Evolutionary conservation across 23 tunicate species (phyloP), one percentile per base, ranked within the genome.

Genomic region (Ciona savignyi): DNA sequence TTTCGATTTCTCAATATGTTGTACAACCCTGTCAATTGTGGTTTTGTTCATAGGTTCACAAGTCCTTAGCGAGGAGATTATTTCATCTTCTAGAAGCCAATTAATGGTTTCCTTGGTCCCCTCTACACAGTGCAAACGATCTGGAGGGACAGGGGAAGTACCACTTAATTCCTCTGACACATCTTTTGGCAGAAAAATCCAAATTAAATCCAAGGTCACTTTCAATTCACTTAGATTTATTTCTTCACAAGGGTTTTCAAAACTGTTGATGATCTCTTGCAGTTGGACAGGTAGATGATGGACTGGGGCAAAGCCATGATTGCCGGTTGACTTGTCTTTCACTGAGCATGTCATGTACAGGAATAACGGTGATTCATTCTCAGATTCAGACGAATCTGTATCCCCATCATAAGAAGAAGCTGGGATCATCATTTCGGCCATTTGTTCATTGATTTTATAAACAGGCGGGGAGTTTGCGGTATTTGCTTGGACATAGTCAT

Each of bases 1-100:
- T 28, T 70, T 29, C 2, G 75, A 35, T 11, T 65, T 63, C 29
- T 71, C 34, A 31, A 91, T 69, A 32, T 91, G 97, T 2, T 75
- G 22, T 0, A 82, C 49, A 15, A 80, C 87, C 76, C 74, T 70
- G n/a, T 80, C 87, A 49, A 91, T 66, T 15, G 83, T 85, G 0
- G 66, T 20, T 28, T 60, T 66, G 65, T 67, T 78, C 32, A 84
- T 81, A 9, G 83, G 78, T 32, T 91, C 91, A 65, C 86, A 74
- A 2, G 83, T 80, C 35, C 97, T 51, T 25, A 91, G 67, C 4
- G 97, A 78, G 2, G 93, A 81, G n/a, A 91, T 76, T 25, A 80
- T 80, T 71, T 91, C 97, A 77, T 91, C 97, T 76, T 80, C 75
- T 56, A 91, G 65, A 31, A 91, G 72, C 97, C 97, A 91, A 32